phyloP scores from a whole-genome alignment of 2,888 invertebrate genomes.

The Diloba caeruleocephala region DNA sequence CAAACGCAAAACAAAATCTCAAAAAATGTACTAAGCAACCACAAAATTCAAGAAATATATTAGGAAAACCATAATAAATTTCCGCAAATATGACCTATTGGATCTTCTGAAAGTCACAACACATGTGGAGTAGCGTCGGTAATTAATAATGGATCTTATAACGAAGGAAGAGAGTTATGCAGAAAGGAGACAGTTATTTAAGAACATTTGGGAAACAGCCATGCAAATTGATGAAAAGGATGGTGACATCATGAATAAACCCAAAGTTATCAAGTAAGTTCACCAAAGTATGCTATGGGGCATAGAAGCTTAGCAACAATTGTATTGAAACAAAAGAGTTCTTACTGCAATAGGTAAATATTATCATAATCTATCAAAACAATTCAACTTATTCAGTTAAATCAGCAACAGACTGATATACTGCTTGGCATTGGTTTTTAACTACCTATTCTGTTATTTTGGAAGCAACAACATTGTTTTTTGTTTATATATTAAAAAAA shows the following conservation, averaged over 20 bases:
- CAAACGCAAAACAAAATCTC: neutral
- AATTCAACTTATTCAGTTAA: too few species aligned
- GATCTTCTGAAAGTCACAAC: neutral
- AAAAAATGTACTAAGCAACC: too few species aligned
- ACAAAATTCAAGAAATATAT: constrained; percentile 4
- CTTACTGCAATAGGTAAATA: too few species aligned
- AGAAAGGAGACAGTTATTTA: constrained; percentile 76
- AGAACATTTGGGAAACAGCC: constrained; percentile 78
- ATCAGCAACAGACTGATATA: too few species aligned
- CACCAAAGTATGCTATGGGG: neutral
- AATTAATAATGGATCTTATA: constrained; percentile 57
- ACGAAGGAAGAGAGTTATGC: constrained; percentile 75
- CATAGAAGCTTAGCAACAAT: too few species aligned
- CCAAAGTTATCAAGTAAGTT: constrained; percentile 81
- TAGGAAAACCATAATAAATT: neutral
- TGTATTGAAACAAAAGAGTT: too few species aligned
- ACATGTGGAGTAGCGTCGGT: neutral
- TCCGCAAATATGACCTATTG: neutral
- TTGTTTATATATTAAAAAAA: too few species aligned
- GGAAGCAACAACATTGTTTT: too few species aligned
- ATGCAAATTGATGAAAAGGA: constrained; percentile 69
- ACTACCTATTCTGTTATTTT: too few species aligned
- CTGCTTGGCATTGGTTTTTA: too few species aligned
- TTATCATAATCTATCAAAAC: too few species aligned
- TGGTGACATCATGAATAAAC: constrained; percentile 65